Conservation (phyloP, 1,140 invertebrate genomes). For the Chlorops oryzae region DNA sequence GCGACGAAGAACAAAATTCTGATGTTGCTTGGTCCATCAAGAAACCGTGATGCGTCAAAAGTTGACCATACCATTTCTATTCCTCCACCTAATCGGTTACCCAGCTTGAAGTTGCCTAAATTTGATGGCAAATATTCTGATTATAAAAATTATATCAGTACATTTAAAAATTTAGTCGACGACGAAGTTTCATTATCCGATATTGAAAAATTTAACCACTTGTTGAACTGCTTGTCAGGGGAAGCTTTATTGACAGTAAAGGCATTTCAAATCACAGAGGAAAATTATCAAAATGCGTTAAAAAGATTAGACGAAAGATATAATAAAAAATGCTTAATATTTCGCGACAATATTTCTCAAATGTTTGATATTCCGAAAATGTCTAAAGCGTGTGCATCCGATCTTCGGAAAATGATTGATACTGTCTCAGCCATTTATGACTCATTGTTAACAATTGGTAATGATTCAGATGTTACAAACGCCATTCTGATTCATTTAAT, state of each 20-base stretch:
- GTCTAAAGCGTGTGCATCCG: background rate
- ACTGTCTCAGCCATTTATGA: constrained; percentile 10
- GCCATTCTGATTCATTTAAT: constrained; percentile 9
- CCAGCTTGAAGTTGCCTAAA: constrained; percentile 7
- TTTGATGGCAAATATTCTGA: constrained; percentile 8
- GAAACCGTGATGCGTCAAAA: background rate
- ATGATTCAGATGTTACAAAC: constrained; percentile 5
- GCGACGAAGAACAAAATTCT: no score
- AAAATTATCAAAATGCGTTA: constrained; percentile 12
- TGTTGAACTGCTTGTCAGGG: no score
- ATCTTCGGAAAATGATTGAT: constrained; percentile 7
- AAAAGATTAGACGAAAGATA: constrained; percentile 8
- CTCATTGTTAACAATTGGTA: constrained; percentile 10
- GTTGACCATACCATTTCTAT: no score
- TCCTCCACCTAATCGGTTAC: background rate
- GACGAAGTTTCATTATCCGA: constrained; percentile 4
- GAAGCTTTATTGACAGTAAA: no score
- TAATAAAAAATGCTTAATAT: constrained; percentile 10
- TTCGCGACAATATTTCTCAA: constrained; percentile 2
- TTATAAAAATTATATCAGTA: constrained; percentile 2
- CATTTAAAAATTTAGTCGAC: constrained; percentile 5
- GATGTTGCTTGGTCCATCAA: background rate
- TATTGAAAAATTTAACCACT: constrained; percentile 13
- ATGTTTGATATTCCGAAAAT: no score
- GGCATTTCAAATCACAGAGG: constrained; percentile 8